These are phyloP conservation scores for Frieseomelitta varia DNA, from an alignment of 1,140 invertebrate species.

Conservation along the genomic window DNA sequence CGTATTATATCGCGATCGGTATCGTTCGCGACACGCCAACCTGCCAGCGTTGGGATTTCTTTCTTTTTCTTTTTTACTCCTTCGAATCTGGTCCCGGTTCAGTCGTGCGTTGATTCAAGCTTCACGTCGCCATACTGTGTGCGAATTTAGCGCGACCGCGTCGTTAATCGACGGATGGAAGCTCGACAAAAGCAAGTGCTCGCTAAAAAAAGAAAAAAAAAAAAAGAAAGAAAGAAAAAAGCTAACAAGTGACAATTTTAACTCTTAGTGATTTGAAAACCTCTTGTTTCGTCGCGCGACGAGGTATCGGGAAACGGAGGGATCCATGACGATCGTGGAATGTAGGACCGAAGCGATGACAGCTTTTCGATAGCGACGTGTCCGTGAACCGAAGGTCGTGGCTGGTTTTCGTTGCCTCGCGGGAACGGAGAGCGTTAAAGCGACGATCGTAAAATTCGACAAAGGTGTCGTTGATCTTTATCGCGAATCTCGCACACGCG, in stretches of 20 bases:
- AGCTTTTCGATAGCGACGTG: not conserved
- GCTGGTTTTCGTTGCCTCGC: no score
- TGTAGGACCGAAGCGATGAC: not conserved
- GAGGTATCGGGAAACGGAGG: not conserved
- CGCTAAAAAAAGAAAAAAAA: not conserved
- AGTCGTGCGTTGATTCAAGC: not conserved
- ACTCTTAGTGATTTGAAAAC: not conserved
- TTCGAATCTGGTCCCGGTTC: not conserved
- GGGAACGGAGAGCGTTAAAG: not conserved
- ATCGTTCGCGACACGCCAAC: slow-evolving; percentile 20
- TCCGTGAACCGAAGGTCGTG: not conserved
- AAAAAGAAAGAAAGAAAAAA: no score
- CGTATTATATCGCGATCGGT: slow-evolving; percentile 31
- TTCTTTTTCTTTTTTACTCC: not conserved
- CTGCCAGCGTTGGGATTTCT: not conserved
- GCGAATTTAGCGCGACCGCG: not conserved
- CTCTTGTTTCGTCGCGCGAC: not conserved
- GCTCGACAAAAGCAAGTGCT: not conserved
- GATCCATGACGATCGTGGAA: not conserved
- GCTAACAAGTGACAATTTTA: not conserved
- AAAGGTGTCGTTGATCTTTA: slow-evolving; percentile 8
- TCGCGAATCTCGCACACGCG: not conserved
- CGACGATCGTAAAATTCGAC: slow-evolving; percentile 1
- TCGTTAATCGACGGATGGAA: not conserved
- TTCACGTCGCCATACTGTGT: not conserved